Evolutionary conservation across 2,888 invertebrate genomes (phyloP), one percentile per base, ranked within the genome.

Genomic region (Palloptera scutellata): DNA sequence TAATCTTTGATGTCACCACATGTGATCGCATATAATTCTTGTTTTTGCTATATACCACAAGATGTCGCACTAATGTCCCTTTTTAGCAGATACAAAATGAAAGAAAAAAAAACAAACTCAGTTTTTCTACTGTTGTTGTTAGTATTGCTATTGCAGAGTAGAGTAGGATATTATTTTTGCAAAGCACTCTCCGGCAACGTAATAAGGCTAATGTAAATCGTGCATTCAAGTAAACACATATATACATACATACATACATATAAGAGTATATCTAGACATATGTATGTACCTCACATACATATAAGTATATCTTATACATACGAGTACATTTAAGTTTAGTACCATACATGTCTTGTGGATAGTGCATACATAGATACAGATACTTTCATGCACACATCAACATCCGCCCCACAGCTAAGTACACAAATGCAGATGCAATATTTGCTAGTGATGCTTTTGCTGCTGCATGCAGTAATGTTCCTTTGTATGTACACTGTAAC

Each of bases 191-290:
- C 19, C 54, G 51, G 66, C 66, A 61, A 66, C 73, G 64, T 77
- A 76, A 77, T 77, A 75, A 74, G 76, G 77, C 77, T 77, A 73
- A 74, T 74, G 61, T 73, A 63, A 68, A 72, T 57, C 64, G 55
- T 68, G 62, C 66, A 59, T 59, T 59, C 53, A 20, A 62, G 53
- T 61, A n/a, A n/a, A 61, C 41, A 68, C 40, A 58, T 30, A 59
- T 61, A 63, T 20, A 64, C 51, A 57, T 51, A 43, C 55, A 51
- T 9, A 66, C 45, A 30, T 30, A 30, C 30, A 30, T 30, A 30
- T 30, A 30, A n/a, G n/a, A n/a, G 55, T 30, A 1, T 51, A 41
- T 20, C 6, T 43, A 40, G 20, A 30, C 30, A 17, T 48, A 4
- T 20, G 57, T 41, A 19, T 64, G 51, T 58, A 13, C n/a, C n/a